phyloP scores from a whole-genome alignment of 2,888 invertebrate species.

The Trissolcus brochymenae region DNA sequence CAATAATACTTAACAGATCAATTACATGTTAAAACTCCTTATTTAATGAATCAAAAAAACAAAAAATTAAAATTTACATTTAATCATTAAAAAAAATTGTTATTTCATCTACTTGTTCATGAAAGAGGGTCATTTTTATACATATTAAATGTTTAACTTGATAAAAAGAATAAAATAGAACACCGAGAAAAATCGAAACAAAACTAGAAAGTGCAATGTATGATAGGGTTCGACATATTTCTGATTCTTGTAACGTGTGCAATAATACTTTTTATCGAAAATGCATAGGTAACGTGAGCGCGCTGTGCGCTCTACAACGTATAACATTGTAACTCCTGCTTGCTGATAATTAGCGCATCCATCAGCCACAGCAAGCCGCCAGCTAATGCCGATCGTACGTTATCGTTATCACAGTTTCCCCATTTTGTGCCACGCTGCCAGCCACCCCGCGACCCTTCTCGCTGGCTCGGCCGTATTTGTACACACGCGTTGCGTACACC shows the following conservation, averaged over 20 bases:
- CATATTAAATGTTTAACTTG: not conserved
- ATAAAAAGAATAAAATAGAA: not conserved
- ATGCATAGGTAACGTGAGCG: slow-evolving; percentile 64
- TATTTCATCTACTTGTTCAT: too few relatives aligned
- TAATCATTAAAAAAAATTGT: too few relatives aligned
- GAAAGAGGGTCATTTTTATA: too few relatives aligned
- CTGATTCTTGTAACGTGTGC: slow-evolving; percentile 37
- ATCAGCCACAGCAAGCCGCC: slow-evolving; percentile 76
- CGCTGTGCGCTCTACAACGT: slow-evolving; percentile 66
- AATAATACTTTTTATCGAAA: slow-evolving; percentile 62
- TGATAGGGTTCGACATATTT: slow-evolving; percentile 34
- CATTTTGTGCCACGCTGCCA: slow-evolving; percentile 68
- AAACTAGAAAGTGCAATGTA: slow-evolving; percentile 9
- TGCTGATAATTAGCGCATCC: slow-evolving; percentile 77
- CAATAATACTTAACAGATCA: too few relatives aligned
- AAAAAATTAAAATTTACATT: too few relatives aligned
- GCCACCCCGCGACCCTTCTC: slow-evolving; percentile 37
- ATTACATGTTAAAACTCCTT: too few relatives aligned
- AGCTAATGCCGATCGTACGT: slow-evolving; percentile 77
- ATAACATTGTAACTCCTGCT: slow-evolving; percentile 76
- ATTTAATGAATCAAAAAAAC: too few relatives aligned
- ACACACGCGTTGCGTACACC: slow-evolving; percentile 65
- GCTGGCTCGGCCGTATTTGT: slow-evolving; percentile 59
- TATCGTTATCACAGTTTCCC: slow-evolving; percentile 76
- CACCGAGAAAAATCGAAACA: too few relatives aligned